Conservation (phyloP, 1,140 invertebrate genomes). For the Lucilia cuprina region DNA sequence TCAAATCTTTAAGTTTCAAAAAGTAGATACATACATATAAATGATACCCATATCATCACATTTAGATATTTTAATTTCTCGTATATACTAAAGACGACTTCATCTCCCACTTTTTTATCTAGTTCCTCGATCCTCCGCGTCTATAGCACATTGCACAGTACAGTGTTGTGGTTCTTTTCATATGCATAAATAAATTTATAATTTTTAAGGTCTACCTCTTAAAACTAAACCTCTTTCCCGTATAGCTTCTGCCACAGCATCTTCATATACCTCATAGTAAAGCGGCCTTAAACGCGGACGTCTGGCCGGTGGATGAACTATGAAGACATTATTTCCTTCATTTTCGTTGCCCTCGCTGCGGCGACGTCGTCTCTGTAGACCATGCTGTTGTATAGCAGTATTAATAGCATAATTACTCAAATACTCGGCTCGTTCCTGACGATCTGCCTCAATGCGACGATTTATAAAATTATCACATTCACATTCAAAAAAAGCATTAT, state of each 20-base stretch:
- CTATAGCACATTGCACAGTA: background rate
- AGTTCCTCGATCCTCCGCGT: background rate
- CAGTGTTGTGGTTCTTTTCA: background rate
- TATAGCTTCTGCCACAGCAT: constrained; percentile 31
- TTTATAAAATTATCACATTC: constrained; percentile 42
- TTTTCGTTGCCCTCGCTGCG: background rate
- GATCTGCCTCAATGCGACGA: constrained; percentile 36
- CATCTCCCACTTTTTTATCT: background rate
- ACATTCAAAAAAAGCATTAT: constrained; percentile 40
- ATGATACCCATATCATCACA: too few relatives aligned
- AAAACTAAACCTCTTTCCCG: constrained; percentile 30
- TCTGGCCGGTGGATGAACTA: constrained; percentile 9
- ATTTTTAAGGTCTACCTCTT: constrained; percentile 9
- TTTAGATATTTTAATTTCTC: too few relatives aligned
- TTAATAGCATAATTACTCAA: constrained; percentile 27
- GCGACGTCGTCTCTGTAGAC: background rate
- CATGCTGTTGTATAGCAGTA: constrained; percentile 34
- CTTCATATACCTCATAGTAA: constrained; percentile 30
- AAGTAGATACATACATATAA: too few relatives aligned
- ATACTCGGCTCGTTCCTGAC: background rate
- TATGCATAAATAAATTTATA: too few relatives aligned
- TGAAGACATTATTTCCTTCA: constrained; percentile 18
- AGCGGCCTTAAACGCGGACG: constrained; percentile 18
- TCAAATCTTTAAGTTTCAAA: too few relatives aligned
- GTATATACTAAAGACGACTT: too few relatives aligned